Percentiles rank a stretch among this genome's conserved stretches.
phyloP scores from a whole-genome alignment of 2,797 vertebrate species.

The Semotilus atromaculatus region DNA sequence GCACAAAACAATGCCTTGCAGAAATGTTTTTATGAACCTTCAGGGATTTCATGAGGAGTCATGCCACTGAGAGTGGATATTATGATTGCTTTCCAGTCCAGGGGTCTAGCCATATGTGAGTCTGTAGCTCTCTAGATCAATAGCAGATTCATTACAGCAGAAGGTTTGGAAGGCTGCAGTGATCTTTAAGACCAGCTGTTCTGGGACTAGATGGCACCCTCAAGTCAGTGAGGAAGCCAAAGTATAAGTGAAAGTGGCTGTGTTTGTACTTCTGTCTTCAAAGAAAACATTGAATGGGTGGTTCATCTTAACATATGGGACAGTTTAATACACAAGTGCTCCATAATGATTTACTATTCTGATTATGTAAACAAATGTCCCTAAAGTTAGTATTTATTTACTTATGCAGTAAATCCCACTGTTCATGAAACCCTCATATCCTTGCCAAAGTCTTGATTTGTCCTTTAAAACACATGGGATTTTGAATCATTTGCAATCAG shows the following conservation, averaged over 20 bases:
- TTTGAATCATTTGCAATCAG: not conserved
- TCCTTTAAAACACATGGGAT: not conserved
- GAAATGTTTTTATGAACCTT: conserved; percentile 32
- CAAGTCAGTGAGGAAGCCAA: conserved; percentile 3
- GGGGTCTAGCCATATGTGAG: conserved; percentile 16
- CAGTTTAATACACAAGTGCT: conserved; percentile 3
- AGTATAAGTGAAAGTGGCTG: conserved; percentile 5
- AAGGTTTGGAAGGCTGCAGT: conserved; percentile 32
- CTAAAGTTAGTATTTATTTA: conserved; percentile 1
- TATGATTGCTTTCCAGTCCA: conserved; percentile 41
- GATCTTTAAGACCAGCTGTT: conserved; percentile 35
- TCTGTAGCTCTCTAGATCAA: conserved; percentile 45
- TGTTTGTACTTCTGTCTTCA: not conserved
- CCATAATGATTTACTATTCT: not conserved
- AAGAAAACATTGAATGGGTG: not conserved
- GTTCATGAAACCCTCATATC: not conserved
- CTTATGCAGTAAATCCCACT: not conserved
- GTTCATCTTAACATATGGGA: not conserved
- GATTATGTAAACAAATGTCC: not conserved
- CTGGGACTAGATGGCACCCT: conserved; percentile 27
- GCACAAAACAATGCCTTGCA: conserved; percentile 42
- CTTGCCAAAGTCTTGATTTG: not conserved
- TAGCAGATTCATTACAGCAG: conserved; percentile 54
- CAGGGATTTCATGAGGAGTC: conserved; percentile 30
- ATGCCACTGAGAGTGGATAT: conserved; percentile 32